Percentiles rank a stretch among this genome's conserved stretches.
phyloP scores from a whole-genome alignment of 2,888 invertebrate genomes.

The Acanthosepion lycidas region DNA sequence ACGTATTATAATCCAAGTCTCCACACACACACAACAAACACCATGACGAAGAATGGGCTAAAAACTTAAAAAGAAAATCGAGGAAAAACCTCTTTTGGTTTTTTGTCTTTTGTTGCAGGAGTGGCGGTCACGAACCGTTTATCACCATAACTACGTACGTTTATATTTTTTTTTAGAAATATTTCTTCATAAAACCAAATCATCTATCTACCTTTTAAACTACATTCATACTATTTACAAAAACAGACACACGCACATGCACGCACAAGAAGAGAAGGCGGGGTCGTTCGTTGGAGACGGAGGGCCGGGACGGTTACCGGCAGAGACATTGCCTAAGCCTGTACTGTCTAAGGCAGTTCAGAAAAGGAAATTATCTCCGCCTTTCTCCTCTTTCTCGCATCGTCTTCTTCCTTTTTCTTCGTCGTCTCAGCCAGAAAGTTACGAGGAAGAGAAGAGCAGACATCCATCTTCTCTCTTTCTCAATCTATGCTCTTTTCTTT shows the following conservation, averaged over 20 bases:
- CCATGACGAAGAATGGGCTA: neutral
- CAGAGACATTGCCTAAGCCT: neutral
- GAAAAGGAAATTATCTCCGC: neutral
- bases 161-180: no score
- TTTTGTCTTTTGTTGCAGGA: no score
- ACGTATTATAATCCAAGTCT: neutral
- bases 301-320: neutral
- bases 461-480: neutral
- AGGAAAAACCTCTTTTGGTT: no score
- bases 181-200: no score
- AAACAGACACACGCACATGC: neutral
- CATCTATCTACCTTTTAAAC: neutral
- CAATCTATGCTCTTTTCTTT: neutral
- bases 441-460: no score
- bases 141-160: no score
- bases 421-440: no score
- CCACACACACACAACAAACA: neutral
- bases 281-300: neutral
- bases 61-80: neutral
- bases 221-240: neutral
- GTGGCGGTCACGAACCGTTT: no score
- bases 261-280: neutral
- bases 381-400: neutral
- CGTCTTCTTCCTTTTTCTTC: neutral
- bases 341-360: neutral